Evolutionary conservation across 2,888 invertebrate species (phyloP).

Genomic region (Nudaria mundana): DNA sequence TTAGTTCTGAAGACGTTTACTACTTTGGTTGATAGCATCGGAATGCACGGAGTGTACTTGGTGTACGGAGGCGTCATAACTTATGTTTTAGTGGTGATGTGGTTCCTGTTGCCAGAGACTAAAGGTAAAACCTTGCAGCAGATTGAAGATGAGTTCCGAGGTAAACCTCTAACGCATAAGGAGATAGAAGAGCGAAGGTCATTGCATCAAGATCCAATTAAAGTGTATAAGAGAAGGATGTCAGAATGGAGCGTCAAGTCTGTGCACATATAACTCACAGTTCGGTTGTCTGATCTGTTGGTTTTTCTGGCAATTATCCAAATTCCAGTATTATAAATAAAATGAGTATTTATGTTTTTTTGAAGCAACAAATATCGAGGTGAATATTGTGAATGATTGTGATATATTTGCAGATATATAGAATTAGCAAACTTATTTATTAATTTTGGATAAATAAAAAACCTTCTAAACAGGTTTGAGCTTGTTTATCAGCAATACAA

Average conservation of each 20-base stretch:
- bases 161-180: slow-evolving; percentile 30
- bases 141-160: slow-evolving; percentile 80
- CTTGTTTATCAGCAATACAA: too few relatives aligned
- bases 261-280: slow-evolving; percentile 2
- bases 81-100: slow-evolving; percentile 72
- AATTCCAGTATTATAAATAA: slow-evolving; percentile 1
- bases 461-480: too few relatives aligned
- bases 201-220: slow-evolving; percentile 37
- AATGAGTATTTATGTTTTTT: neutral
- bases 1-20: slow-evolving; percentile 82
- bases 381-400: neutral
- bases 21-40: slow-evolving; percentile 64
- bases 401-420: too few relatives aligned
- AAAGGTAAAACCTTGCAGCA: slow-evolving; percentile 82
- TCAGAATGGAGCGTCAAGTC: slow-evolving; percentile 32
- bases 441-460: too few relatives aligned
- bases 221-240: slow-evolving; percentile 40
- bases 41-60: slow-evolving; percentile 78
- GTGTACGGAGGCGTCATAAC: slow-evolving; percentile 77
- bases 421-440: too few relatives aligned
- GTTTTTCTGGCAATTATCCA: neutral
- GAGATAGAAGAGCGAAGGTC: slow-evolving; percentile 37
- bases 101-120: slow-evolving; percentile 83
- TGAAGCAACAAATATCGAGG: neutral
- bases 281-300: neutral